phyloP scores from a whole-genome alignment of 1,140 invertebrate genomes.

The Chelonus insularis region DNA sequence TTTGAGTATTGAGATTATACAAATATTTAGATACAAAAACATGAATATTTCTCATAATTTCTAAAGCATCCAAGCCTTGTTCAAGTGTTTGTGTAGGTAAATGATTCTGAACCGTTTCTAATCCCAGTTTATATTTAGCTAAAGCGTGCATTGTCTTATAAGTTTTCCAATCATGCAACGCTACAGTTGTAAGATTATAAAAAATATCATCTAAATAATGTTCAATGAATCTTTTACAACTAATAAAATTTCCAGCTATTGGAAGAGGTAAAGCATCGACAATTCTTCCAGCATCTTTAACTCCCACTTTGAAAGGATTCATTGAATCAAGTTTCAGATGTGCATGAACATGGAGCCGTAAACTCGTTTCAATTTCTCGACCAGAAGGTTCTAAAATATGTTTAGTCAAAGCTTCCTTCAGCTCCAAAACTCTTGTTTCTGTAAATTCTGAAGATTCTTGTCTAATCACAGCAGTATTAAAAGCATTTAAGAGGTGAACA shows the following conservation, averaged over 20 bases:
- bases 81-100: slow-evolving; percentile 96
- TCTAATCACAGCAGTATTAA: slow-evolving; percentile 44
- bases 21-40: slow-evolving; percentile 92
- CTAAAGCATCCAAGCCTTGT: slow-evolving; percentile 95
- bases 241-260: slow-evolving; percentile 43
- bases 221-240: slow-evolving; percentile 67
- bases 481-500: slow-evolving; percentile 49
- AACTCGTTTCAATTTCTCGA: slow-evolving; percentile 85
- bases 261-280: slow-evolving; percentile 41
- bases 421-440: slow-evolving; percentile 35
- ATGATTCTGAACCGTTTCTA: slow-evolving; percentile 85
- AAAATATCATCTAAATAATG: slow-evolving; percentile 93
- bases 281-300: slow-evolving; percentile 47
- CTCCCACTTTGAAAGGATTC: slow-evolving; percentile 72
- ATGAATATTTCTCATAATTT: slow-evolving; percentile 97
- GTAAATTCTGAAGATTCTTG: slow-evolving; percentile 39
- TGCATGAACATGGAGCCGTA: slow-evolving; percentile 86
- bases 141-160: slow-evolving; percentile 96
- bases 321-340: slow-evolving; percentile 83
- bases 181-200: slow-evolving; percentile 97
- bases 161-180: slow-evolving; percentile 96
- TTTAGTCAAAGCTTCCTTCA: slow-evolving; percentile 51
- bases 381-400: slow-evolving; percentile 76
- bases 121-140: slow-evolving; percentile 81
- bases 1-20: slow-evolving; percentile 97